These are phyloP conservation scores for Hymenopus coronatus DNA, from an alignment of 2,888 invertebrate species.

Conservation along the genomic window DNA sequence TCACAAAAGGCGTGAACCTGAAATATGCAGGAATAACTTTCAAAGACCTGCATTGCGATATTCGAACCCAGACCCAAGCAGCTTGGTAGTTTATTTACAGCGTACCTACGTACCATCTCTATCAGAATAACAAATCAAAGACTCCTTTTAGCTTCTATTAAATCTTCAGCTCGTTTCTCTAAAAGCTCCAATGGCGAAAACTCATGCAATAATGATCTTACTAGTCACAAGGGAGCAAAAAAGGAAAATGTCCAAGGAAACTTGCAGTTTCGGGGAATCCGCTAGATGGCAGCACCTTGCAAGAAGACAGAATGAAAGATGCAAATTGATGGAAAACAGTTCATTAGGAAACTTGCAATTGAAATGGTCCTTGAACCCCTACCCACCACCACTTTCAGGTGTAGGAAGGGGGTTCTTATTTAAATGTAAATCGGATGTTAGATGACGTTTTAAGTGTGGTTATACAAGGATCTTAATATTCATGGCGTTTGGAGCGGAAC, in stretches of 20 bases:
- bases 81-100: neutral
- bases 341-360: neutral
- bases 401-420: neutral
- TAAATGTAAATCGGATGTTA: conserved; percentile 2
- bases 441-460: neutral
- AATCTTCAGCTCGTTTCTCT: conserved; percentile 5
- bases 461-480: neutral
- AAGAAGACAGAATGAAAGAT: neutral
- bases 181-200: conserved; percentile 5
- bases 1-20: too few relatives aligned
- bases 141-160: neutral
- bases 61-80: neutral
- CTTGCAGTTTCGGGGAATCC: neutral
- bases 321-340: neutral
- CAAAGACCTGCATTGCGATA: neutral
- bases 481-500: neutral
- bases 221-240: conserved; percentile 9
- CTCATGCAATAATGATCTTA: conserved; percentile 7
- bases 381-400: neutral
- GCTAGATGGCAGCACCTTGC: neutral
- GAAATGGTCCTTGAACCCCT: neutral
- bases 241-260: neutral
- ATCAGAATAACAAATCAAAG: conserved; percentile 6
- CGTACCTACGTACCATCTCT: neutral
- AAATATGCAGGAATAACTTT: too few relatives aligned